These are phyloP conservation scores for Heliconius erato DNA, from an alignment of 2,888 invertebrate species.

Conservation along the genomic window DNA sequence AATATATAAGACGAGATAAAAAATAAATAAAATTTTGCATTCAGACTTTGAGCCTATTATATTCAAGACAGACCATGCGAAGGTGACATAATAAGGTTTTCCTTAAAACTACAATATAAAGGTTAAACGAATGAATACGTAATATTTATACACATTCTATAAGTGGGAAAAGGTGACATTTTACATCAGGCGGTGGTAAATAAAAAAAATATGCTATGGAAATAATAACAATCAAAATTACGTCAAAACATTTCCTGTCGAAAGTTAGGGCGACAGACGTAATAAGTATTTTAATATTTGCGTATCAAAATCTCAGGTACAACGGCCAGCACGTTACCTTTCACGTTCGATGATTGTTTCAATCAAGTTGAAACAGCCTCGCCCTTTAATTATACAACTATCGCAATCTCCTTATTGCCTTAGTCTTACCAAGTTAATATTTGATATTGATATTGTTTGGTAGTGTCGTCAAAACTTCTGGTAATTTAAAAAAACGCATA, in stretches of 20 bases:
- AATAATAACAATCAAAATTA: not conserved
- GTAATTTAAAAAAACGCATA: not conserved
- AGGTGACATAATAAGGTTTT: constrained; percentile 24
- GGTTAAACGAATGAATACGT: constrained; percentile 19
- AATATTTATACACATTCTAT: not conserved
- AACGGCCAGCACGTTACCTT: constrained; percentile 45
- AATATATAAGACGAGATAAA: not conserved
- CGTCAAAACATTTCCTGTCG: constrained; percentile 2
- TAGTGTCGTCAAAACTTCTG: constrained; percentile 15
- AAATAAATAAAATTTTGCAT: not conserved
- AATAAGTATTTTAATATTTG: not conserved
- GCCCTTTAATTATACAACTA: constrained; percentile 54
- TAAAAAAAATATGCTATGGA: not conserved
- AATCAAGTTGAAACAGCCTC: constrained; percentile 53
- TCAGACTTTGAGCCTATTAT: constrained; percentile 15
- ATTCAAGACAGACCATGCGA: constrained; percentile 20
- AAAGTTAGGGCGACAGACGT: constrained; percentile 6
- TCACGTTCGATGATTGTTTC: constrained; percentile 52
- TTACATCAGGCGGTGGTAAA: not conserved
- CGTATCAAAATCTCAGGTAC: constrained; percentile 17
- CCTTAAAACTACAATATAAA: constrained; percentile 12
- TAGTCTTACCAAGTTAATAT: constrained; percentile 19
- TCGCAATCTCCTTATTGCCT: constrained; percentile 43
- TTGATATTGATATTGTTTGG: constrained; percentile 30
- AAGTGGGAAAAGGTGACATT: not conserved